Evolutionary conservation across 2,888 invertebrate genomes (phyloP), one percentile per base, ranked within the genome.

Genomic region (Balanococcus diminutus): DNA sequence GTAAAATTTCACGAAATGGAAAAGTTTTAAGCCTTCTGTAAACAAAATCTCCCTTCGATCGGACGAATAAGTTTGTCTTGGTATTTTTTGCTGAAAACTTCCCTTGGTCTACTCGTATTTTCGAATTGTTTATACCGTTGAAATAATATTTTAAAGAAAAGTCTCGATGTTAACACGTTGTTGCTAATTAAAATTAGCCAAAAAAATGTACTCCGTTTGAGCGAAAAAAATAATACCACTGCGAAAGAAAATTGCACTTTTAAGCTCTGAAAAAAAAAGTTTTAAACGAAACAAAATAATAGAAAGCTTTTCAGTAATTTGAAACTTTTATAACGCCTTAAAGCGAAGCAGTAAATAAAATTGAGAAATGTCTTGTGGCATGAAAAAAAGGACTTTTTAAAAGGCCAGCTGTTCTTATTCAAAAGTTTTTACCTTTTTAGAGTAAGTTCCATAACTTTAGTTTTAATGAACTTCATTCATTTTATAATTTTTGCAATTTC

Each of bases 401-500:
- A 75, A 75, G 75, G 75, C 83, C 83, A 83, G 83, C 83, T 56
- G 83, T 56, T 83, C 51, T 81, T 83, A 83, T 51, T 56, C 56
- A 83, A 83, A 83, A 83, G 56, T 51, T 83, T 83, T 32, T 56
- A 51, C 83, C 56, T 83, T 83, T n/a, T 83, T 83, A 56, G 32
- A 56, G 51, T 32, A 46, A 81, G 39, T 83, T 83, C 56, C 32
- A 83, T 56, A 56, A 46, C 56, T 83, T 83, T 83, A 56, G 83
- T 83, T 83, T 56, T 83, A 83, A 83, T 83, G 83, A 83, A 83
- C 83, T 83, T 83, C 83, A 83, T 83, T 83, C 83, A 83, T 83
- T 83, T 56, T 83, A 56, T 83, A 83, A 83, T 83, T 83, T 83
- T 83, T 83, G 83, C 51, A 56, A 83, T 56, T 83, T 83, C 83